Evolutionary conservation across 2,888 invertebrate species (phyloP), one percentile per base, ranked within the genome.

Genomic region (Iselma pallidipennis): DNA sequence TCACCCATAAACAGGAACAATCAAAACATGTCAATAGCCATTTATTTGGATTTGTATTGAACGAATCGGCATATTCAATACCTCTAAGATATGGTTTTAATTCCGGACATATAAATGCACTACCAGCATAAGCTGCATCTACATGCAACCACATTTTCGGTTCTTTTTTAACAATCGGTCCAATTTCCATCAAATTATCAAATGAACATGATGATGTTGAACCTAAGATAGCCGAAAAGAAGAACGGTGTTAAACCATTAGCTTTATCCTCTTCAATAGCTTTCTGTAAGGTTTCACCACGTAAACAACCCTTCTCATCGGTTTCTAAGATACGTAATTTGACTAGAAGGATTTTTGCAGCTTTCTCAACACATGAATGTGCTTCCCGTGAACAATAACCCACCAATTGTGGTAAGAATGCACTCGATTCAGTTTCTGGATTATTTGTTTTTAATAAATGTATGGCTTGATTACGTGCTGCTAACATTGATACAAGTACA

Each of bases 21-120:
- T 95, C 95, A 70, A 93, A 94, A 78, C 91, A 92, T 4, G 92
- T 90, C 58, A 95, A 82, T 76, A 95, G 82, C 89, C 94, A 91
- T 81, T 95, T 95, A 79, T 94, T 94, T 0, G 95, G 91, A 78
- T 95, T 95, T 9, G 91, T 91, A 78, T 94, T 94, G 81, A 95
- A 92, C 0, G 94, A 94, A 76, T 91, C 90, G 0, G 91, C 94
- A 76, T 89, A 88, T 82, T 93, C 87, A 26, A 90, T 83, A 0
- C 90, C 90, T 4, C 84, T 83, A 74, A 88, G 84, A 49, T 86
- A 82, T 0, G 85, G 83, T 63, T 91, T 86, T 79, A 93, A 87
- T 81, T 95, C 95, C 0, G 94, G 94, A 72, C 94, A 90, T 63
- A 95, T 92, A 74, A 95, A 90, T 0, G 91, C 89, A 72, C 89